A percentile compares a stretch with the other conserved stretches of the same genome.
These are phyloP conservation scores for Patagioenas fasciata DNA, from an alignment of 2,113 vertebrate species.

Conservation along the genomic window DNA sequence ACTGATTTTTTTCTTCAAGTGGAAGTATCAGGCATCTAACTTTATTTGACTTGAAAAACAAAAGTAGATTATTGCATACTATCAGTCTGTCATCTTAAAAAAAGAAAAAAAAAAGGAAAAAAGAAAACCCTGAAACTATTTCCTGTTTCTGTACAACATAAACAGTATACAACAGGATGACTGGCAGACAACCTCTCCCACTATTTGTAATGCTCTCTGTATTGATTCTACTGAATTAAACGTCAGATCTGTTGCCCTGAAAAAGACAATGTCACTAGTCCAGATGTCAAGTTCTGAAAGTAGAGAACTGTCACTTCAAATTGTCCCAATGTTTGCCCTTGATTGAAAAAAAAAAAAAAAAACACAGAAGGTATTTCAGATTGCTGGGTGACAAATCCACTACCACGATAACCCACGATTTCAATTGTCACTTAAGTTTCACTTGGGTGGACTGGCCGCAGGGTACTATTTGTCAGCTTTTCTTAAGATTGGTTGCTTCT, in stretches of 20 bases:
- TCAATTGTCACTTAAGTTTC: slow-evolving; percentile 83
- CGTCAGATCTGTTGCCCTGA: slow-evolving; percentile 53
- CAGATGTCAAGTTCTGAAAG: slow-evolving; percentile 48
- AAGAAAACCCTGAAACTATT: no score
- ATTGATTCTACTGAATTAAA: slow-evolving; percentile 56
- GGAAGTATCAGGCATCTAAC: background rate
- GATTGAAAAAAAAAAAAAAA: slow-evolving; percentile 70
- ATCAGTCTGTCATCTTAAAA: background rate
- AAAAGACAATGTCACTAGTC: slow-evolving; percentile 47
- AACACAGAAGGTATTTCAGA: slow-evolving; percentile 77
- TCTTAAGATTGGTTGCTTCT: slow-evolving; percentile 58
- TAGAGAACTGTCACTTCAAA: slow-evolving; percentile 61
- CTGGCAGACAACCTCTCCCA: slow-evolving; percentile 18
- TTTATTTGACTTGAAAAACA: background rate
- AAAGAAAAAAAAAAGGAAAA: background rate
- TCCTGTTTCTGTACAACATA: slow-evolving; percentile 26
- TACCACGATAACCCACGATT: slow-evolving; percentile 77
- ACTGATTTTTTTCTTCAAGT: background rate
- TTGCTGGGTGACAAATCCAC: slow-evolving; percentile 79
- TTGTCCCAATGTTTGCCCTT: slow-evolving; percentile 59
- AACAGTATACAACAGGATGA: background rate
- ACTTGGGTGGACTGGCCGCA: slow-evolving; percentile 73
- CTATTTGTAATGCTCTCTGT: slow-evolving; percentile 29
- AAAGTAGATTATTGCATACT: background rate
- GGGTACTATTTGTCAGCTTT: slow-evolving; percentile 73